A percentile compares a stretch with the other conserved stretches of the same genome.
Conservation (phyloP, 2,797 vertebrate genomes). For the Vireo griseus region DNA sequence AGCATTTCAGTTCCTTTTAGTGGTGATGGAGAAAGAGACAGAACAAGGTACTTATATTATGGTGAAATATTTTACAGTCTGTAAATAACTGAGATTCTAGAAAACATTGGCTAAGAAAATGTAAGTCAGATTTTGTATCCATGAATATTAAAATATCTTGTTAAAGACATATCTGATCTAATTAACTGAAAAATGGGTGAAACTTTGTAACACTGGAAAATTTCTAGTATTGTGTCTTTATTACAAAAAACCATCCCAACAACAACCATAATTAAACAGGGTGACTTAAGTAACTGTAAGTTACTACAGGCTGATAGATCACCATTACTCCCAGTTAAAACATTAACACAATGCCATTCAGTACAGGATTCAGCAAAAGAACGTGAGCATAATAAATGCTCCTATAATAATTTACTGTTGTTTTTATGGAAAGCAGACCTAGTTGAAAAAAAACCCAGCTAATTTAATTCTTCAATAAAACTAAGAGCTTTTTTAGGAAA, state of each 20-base stretch:
- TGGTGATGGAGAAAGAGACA: neutral
- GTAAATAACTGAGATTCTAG: neutral
- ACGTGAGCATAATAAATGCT: neutral
- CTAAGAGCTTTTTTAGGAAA: neutral
- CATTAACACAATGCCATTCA: neutral
- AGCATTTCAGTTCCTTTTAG: neutral
- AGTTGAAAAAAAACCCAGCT: neutral
- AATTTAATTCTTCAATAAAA: neutral
- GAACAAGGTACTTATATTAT: neutral
- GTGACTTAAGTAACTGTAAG: neutral
- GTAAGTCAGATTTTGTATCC: neutral
- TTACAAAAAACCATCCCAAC: neutral
- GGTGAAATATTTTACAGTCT: neutral
- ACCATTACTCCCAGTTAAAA: neutral
- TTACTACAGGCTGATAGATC: neutral
- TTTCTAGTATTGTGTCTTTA: neutral
- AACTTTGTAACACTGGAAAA: neutral
- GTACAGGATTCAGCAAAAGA: neutral
- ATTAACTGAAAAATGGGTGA: neutral
- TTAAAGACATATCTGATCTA: neutral
- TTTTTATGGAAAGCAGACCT: neutral
- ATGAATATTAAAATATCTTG: neutral
- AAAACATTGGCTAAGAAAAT: slow-evolving; percentile 6
- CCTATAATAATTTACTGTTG: neutral
- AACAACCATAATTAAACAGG: neutral